A percentile compares a stretch with the other conserved stretches of the same genome.
These are phyloP conservation scores for Donacobius atricapilla DNA, from an alignment of 2,113 vertebrate genomes.

Conservation along the genomic window DNA sequence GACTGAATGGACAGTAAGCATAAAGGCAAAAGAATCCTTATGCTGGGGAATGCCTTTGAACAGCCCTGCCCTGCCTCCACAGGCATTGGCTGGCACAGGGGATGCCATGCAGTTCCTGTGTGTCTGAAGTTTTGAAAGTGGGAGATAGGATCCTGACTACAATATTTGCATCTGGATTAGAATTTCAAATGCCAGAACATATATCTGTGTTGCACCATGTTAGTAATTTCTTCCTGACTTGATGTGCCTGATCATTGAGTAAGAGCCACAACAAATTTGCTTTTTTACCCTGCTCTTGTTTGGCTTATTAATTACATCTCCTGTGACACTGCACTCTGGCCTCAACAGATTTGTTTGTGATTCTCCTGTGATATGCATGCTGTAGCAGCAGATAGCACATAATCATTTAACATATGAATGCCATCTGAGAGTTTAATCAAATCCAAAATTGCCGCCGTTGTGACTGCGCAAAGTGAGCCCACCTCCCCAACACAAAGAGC, in stretches of 20 bases:
- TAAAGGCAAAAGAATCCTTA: slow-evolving; percentile 12
- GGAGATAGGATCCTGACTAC: neutral
- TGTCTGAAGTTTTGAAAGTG: neutral
- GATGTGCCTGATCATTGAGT: neutral
- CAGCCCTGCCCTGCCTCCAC: neutral
- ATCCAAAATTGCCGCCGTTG: neutral
- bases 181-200: neutral
- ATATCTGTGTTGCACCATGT: neutral
- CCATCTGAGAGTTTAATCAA: slow-evolving; percentile 18
- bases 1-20: neutral
- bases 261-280: neutral
- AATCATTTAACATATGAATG: slow-evolving; percentile 45
- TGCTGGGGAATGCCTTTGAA: slow-evolving; percentile 5
- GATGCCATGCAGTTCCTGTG: neutral
- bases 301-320: neutral
- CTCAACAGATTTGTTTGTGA: neutral
- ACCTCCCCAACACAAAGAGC: neutral
- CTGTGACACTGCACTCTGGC: neutral
- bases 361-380: neutral
- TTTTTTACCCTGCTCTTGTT: neutral
- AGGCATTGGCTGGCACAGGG: accelerated
- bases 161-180: neutral
- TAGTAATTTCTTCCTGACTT: neutral
- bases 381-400: neutral
- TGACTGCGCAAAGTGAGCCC: slow-evolving; percentile 1